Evolutionary conservation across 2,888 invertebrate species (phyloP).

Genomic region (Harpalus rufipes): DNA sequence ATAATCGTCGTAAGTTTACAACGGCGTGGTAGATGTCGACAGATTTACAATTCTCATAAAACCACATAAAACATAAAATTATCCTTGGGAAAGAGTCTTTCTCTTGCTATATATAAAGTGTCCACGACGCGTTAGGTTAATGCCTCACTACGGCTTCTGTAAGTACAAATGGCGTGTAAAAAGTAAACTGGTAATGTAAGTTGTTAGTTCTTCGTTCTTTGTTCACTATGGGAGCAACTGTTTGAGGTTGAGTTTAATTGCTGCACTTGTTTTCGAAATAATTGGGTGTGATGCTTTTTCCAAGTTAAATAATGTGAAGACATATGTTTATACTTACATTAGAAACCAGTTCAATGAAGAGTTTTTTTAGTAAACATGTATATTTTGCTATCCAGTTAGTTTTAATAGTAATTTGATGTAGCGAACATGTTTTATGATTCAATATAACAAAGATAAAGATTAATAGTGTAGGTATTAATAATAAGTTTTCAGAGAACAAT

Average conservation of each 20-base stretch:
- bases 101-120: conserved; percentile 32
- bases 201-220: conserved; percentile 27
- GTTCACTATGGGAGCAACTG: conserved; percentile 18
- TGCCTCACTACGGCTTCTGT: conserved; percentile 18
- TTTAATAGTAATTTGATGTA: too few relatives aligned
- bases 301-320: neutral
- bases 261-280: conserved; percentile 8
- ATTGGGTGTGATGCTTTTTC: conserved; percentile 6
- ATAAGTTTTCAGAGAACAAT: too few relatives aligned
- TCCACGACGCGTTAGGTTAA: conserved; percentile 22
- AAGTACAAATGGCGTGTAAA: conserved; percentile 51
- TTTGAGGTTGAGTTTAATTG: conserved; percentile 9
- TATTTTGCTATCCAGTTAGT: too few relatives aligned
- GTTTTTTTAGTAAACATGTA: too few relatives aligned
- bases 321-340: too few relatives aligned
- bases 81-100: conserved; percentile 28
- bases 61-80: conserved; percentile 27
- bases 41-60: conserved; percentile 35
- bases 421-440: too few relatives aligned
- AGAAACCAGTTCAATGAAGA: too few relatives aligned
- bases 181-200: conserved; percentile 57
- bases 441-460: too few relatives aligned
- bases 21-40: conserved; percentile 3
- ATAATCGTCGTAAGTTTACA: neutral
- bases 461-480: too few relatives aligned